phyloP scores from a whole-genome alignment of 1,140 invertebrate species.

The Rhyacophila brunnea region DNA sequence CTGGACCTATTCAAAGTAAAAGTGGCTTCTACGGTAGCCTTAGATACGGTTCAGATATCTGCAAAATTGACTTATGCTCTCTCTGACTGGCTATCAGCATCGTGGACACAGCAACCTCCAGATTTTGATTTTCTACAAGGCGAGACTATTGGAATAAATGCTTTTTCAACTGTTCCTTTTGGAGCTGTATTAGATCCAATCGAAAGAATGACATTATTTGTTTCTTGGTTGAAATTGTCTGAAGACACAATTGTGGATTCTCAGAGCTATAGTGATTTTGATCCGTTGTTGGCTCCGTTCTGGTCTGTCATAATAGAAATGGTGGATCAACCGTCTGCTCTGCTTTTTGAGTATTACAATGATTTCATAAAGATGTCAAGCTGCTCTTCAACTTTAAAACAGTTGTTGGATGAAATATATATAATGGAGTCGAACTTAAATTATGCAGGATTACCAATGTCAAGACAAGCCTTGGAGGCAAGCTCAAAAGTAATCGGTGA shows the following conservation, averaged over 20 bases:
- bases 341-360: conserved; percentile 23
- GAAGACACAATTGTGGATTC: conserved; percentile 88
- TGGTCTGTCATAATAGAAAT: conserved; percentile 58
- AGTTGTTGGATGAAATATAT: conserved; percentile 16
- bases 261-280: conserved; percentile 82
- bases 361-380: conserved; percentile 23
- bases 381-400: conserved; percentile 10
- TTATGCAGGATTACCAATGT: conserved; percentile 43
- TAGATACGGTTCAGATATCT: conserved; percentile 71
- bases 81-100: conserved; percentile 59
- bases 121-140: conserved; percentile 69
- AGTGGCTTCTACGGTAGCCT: conserved; percentile 60
- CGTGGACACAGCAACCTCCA: conserved; percentile 69
- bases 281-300: conserved; percentile 78
- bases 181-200: conserved; percentile 80
- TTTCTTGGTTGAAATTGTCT: conserved; percentile 84
- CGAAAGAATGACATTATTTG: conserved; percentile 74
- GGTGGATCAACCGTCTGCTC: conserved; percentile 12
- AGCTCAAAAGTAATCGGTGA: conserved; percentile 41
- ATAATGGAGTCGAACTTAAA: conserved; percentile 12
- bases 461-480: conserved; percentile 50
- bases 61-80: conserved; percentile 82
- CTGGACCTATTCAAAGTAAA: conserved; percentile 79
- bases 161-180: conserved; percentile 70
- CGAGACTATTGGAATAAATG: conserved; percentile 50